These are phyloP conservation scores for Elysia chlorotica DNA, from an alignment of 1,140 invertebrate genomes.

Conservation along the genomic window DNA sequence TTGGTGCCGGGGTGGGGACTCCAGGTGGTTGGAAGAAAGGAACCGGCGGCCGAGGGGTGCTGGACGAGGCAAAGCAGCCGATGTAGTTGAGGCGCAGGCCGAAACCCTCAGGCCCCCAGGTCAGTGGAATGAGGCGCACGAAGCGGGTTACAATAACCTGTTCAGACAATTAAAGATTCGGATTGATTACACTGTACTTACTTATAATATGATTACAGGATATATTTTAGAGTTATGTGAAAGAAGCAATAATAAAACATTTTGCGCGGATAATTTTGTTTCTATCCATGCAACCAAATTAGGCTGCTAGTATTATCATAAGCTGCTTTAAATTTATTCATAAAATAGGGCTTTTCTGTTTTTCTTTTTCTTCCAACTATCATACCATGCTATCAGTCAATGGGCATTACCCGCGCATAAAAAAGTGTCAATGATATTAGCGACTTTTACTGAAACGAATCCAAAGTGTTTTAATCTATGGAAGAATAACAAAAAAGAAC, in stretches of 20 bases:
- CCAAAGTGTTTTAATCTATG: too few species aligned
- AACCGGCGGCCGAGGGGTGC: background rate
- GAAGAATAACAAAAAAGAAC: too few species aligned
- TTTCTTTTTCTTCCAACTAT: too few species aligned
- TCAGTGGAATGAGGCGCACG: constrained; percentile 29
- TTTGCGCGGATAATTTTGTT: background rate
- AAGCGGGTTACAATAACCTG: constrained; percentile 26
- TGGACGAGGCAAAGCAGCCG: constrained; percentile 17
- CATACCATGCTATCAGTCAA: too few species aligned
- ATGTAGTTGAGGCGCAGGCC: constrained; percentile 38
- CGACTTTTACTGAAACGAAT: too few species aligned
- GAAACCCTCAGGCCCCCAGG: constrained; percentile 23
- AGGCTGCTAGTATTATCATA: too few species aligned
- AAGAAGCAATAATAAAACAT: background rate
- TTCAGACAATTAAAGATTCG: background rate
- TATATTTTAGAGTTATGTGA: background rate
- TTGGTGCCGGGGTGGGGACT: background rate
- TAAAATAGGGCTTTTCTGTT: too few species aligned
- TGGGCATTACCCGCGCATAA: too few species aligned
- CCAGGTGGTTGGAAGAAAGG: background rate
- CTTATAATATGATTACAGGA: background rate
- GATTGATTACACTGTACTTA: background rate
- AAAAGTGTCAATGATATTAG: too few species aligned
- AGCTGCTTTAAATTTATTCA: too few species aligned
- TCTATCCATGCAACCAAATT: background rate